Base-by-base conservation (phyloP, 1,140 invertebrate species). In the Diachasmimorpha longicaudata region DNA sequence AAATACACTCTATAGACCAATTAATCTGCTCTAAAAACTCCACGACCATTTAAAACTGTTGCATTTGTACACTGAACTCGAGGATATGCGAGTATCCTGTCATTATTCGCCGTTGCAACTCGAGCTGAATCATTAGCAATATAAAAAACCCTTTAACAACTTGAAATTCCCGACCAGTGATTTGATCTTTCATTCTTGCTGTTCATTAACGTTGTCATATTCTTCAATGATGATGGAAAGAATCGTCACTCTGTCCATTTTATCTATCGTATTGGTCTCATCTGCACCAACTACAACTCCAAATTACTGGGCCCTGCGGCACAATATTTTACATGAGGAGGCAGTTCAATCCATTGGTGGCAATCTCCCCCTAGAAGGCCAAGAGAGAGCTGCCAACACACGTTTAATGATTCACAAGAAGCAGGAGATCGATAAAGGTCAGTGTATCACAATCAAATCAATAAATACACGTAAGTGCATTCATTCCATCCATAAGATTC, bases 341-440 rank as follows among this genome's bases (percentile, higher is more conserved):
- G 82, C 86, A 77, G 74, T 77, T n/a, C 75, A 84, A 0, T 81
- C 81, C 25, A 44, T 78, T 0, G 77, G 77, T 14, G 73, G 74
- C 23, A 37, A 55, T 72, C 10, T 91, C 90, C 0, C 84, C 89
- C n/a, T 82, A 92, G 11, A 79, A 80, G 0, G 84, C 94, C 0
- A 91, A 79, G 94, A 96, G 89, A 70, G 83, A 25, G 76, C 72
- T 6, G 93, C 92, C 0, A 94, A 95, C 82, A 82, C 90, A 9
- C 89, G 92, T 19, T 86, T 96, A 6, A 94, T 95, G 92, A 81
- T 83, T 31, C 86, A 89, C 58, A 95, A 95, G 84, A 74, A 86
- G 2, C 82, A 85, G n/a, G 94, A 95, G 84, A 85, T 92, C 39
- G 25, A 82, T 9, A 77, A 84, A 25, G 86, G 86, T 86, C n/a